Percentiles rank a stretch among this genome's conserved stretches.
Evolutionary conservation across 2,113 vertebrate species (phyloP).

Genomic region (Corythaeola cristata): DNA sequence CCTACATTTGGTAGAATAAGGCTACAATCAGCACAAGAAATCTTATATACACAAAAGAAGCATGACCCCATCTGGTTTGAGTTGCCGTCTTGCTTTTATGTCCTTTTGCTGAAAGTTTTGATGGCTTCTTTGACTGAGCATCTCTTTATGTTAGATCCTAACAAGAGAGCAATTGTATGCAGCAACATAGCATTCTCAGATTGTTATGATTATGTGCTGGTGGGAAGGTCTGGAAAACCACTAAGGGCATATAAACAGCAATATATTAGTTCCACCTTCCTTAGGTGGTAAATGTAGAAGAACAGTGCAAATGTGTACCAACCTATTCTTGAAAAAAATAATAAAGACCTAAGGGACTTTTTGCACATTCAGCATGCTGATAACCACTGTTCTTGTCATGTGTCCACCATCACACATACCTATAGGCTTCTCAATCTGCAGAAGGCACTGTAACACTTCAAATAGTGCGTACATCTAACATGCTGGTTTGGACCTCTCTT

Average conservation of each 20-base stretch:
- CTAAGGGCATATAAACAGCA: neutral
- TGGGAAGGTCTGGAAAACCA: neutral
- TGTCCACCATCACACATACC: neutral
- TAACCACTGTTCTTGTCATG: neutral
- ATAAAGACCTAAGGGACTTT: neutral
- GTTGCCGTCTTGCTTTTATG: neutral
- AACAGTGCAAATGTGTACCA: neutral
- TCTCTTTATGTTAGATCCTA: neutral
- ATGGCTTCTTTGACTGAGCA: neutral
- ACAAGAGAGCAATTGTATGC: neutral
- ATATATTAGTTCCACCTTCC: neutral
- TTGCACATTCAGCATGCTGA: neutral
- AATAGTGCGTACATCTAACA: fast-evolving
- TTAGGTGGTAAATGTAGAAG: neutral
- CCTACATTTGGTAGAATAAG: neutral
- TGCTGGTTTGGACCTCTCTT: neutral
- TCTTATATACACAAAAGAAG: neutral
- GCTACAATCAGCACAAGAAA: neutral
- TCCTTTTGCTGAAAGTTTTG: neutral
- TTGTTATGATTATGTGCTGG: neutral
- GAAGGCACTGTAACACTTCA: too few relatives aligned
- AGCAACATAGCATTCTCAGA: neutral
- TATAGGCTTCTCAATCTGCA: neutral
- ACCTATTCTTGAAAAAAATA: neutral
- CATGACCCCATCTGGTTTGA: neutral